A percentile compares a stretch with the other conserved stretches of the same genome.
These are phyloP conservation scores for Drosophila paracracens DNA, from an alignment of 2,888 invertebrate genomes.

Conservation along the genomic window DNA sequence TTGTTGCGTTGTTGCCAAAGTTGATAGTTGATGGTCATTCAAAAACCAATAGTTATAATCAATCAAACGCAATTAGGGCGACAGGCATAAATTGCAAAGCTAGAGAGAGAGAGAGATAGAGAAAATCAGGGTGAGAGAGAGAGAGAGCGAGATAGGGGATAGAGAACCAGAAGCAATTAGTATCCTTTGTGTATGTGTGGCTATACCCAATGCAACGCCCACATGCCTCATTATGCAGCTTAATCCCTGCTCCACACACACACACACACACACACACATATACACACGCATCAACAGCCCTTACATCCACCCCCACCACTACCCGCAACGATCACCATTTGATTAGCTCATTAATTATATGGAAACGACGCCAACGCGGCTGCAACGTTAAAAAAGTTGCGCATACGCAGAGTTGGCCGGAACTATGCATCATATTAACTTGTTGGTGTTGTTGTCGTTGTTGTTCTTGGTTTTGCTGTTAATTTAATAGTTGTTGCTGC, in stretches of 20 bases:
- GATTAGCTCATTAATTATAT: conserved; percentile 76
- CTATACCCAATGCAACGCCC: conserved; percentile 27
- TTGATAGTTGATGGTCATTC: conserved; percentile 36
- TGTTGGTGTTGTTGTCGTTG: background rate
- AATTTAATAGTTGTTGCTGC: conserved; percentile 1
- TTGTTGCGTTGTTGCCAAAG: conserved; percentile 1
- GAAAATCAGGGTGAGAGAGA: background rate
- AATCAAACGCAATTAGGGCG: conserved; percentile 70
- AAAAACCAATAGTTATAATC: conserved; percentile 65
- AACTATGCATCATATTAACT: conserved; percentile 31
- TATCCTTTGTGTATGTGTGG: conserved; percentile 33
- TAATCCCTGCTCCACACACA: conserved; percentile 13
- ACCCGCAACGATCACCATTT: conserved; percentile 22
- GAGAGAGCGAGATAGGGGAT: background rate
- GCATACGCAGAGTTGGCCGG: conserved; percentile 63
- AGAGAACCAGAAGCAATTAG: conserved; percentile 42
- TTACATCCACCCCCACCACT: background rate
- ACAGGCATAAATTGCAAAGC: conserved; percentile 14
- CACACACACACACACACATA: background rate
- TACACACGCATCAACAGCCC: background rate
- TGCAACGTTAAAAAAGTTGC: conserved; percentile 63
- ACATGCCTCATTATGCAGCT: conserved; percentile 69
- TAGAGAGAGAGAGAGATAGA: background rate
- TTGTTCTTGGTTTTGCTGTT: background rate
- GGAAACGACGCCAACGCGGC: conserved; percentile 59